Evolutionary conservation across 2,888 invertebrate species (phyloP).

Genomic region (Parthenolecanium corni): DNA sequence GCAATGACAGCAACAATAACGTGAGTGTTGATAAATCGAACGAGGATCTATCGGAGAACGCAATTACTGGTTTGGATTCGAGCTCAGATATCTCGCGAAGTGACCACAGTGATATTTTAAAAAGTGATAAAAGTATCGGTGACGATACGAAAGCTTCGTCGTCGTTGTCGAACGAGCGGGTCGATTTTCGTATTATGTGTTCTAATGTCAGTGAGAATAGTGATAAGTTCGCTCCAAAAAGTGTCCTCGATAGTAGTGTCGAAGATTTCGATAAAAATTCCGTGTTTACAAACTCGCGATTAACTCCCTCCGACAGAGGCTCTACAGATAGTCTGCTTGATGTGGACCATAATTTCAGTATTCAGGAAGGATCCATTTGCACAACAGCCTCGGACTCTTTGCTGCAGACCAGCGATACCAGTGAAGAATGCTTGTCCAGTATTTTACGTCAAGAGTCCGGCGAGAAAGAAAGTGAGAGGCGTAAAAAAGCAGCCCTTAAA

Average conservation of each 20-base stretch:
- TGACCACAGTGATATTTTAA: slow-evolving; percentile 12
- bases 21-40: slow-evolving; percentile 3
- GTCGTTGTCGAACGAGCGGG: slow-evolving; percentile 18
- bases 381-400: slow-evolving; percentile 32
- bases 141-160: slow-evolving; percentile 17
- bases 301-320: slow-evolving; percentile 32
- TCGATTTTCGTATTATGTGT: neutral
- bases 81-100: slow-evolving; percentile 9
- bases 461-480: slow-evolving; percentile 19
- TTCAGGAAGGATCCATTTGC: slow-evolving; percentile 30
- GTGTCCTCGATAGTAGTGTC: slow-evolving; percentile 30
- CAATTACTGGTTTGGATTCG: slow-evolving; percentile 3
- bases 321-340: slow-evolving; percentile 33
- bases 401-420: slow-evolving; percentile 30
- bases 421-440: slow-evolving; percentile 29
- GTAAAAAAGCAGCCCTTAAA: slow-evolving; percentile 32
- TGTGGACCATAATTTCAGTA: slow-evolving; percentile 31
- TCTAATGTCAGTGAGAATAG: neutral
- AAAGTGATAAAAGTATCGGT: slow-evolving; percentile 19
- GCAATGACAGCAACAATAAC: slow-evolving; percentile 21
- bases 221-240: neutral
- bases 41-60: slow-evolving; percentile 1
- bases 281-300: slow-evolving; percentile 1
- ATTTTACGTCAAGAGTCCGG: slow-evolving; percentile 19
- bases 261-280: slow-evolving; percentile 29